These are phyloP conservation scores for Elephas maximus DNA, from an alignment of 2,113 vertebrate species.

Conservation along the genomic window DNA sequence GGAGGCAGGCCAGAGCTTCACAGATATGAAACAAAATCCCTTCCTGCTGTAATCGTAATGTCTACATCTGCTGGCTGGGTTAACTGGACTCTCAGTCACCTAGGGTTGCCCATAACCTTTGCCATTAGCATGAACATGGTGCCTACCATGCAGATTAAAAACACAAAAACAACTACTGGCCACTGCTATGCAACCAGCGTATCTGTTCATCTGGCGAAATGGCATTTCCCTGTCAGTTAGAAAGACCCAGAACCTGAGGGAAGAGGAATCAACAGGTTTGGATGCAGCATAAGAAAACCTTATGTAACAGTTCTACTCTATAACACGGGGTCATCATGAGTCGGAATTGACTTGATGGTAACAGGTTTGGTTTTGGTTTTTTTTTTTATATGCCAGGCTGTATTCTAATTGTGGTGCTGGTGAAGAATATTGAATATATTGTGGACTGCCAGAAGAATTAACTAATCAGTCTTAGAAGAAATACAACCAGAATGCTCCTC, in stretches of 20 bases:
- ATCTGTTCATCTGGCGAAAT: not conserved
- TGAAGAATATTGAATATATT: not conserved
- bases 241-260: not conserved
- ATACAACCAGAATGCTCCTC: not conserved
- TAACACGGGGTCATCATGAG: not conserved
- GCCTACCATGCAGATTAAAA: not conserved
- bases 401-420: not conserved
- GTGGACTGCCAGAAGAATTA: not conserved
- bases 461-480: not conserved
- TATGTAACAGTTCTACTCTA: not conserved
- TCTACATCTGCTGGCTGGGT: not conserved
- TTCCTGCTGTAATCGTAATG: conserved; percentile 46
- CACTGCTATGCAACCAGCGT: not conserved
- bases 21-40: conserved; percentile 9
- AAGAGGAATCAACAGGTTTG: not conserved
- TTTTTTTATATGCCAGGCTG: not conserved
- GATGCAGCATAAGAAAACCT: not conserved
- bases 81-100: not conserved
- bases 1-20: not conserved
- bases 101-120: not conserved
- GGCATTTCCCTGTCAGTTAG: not conserved
- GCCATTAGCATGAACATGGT: not conserved
- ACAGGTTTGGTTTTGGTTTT: not conserved
- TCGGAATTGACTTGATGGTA: not conserved
- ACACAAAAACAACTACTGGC: not conserved